These are phyloP conservation scores for Notamacropus eugenii DNA, from an alignment of 2,797 vertebrate species.

Conservation along the genomic window DNA sequence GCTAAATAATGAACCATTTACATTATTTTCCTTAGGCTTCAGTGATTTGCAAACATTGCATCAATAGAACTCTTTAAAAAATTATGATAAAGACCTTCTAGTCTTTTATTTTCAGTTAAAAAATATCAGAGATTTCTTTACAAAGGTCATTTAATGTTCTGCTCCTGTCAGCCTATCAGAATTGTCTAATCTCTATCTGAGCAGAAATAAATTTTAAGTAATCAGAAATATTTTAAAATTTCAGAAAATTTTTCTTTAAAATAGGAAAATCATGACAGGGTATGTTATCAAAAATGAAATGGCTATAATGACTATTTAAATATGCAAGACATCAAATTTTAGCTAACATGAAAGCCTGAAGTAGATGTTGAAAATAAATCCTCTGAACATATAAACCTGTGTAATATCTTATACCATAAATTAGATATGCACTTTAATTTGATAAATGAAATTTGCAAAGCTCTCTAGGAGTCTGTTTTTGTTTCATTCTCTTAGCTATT, in stretches of 20 bases:
- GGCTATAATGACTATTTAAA: neutral
- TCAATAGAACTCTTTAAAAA: constrained; percentile 90
- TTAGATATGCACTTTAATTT: neutral
- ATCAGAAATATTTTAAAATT: constrained; percentile 10
- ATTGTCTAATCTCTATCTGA: constrained; percentile 10
- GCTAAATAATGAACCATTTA: constrained; percentile 90
- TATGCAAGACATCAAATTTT: neutral
- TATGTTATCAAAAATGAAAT: neutral
- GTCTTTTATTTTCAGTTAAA: constrained; percentile 74
- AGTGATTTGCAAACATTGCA: constrained; percentile 86
- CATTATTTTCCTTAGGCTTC: constrained; percentile 87
- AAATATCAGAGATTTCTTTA: constrained; percentile 34
- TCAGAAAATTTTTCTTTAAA: constrained; percentile 1
- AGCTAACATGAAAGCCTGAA: neutral
- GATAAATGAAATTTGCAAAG: neutral
- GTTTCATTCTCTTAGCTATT: constrained; percentile 20
- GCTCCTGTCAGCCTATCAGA: constrained; percentile 16
- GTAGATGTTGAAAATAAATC: neutral
- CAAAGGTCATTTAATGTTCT: constrained; percentile 28
- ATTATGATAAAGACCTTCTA: constrained; percentile 90
- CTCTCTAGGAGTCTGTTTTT: neutral
- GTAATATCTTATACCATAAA: neutral
- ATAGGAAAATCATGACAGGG: neutral
- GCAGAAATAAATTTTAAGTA: constrained; percentile 24
- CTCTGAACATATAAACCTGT: neutral